Conservation (phyloP, 2,797 vertebrate genomes). For the Vespertilio murinus region DNA sequence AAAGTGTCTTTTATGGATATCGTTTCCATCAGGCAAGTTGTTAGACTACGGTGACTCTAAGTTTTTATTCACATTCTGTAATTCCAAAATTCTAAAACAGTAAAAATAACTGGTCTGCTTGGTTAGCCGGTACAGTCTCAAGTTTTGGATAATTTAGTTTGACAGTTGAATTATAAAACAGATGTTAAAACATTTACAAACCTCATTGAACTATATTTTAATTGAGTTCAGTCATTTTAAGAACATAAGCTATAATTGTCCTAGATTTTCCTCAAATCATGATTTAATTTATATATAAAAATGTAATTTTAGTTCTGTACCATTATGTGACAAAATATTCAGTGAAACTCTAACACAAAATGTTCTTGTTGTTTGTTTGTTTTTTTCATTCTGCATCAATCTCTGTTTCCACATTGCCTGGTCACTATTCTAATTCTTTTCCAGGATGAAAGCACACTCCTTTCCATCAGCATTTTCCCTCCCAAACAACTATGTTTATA, state of each 20-base stretch:
- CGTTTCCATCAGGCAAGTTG: neutral
- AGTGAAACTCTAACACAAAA: neutral
- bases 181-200: conserved; percentile 67
- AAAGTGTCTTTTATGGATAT: neutral
- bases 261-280: conserved; percentile 49
- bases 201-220: conserved; percentile 56
- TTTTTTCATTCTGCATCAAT: neutral
- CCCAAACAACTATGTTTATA: neutral
- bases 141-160: conserved; percentile 68
- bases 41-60: neutral
- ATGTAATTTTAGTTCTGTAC: neutral
- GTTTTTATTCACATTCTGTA: neutral
- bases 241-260: conserved; percentile 42
- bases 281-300: conserved; percentile 52
- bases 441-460: neutral
- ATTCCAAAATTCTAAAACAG: conserved; percentile 31
- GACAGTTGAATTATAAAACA: conserved; percentile 68
- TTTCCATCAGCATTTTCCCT: neutral
- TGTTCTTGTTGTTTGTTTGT: neutral
- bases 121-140: neutral
- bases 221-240: conserved; percentile 59
- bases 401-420: neutral
- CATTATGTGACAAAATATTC: neutral
- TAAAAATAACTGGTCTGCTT: conserved; percentile 1
- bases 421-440: conserved; percentile 7